Evolutionary conservation across 2,113 vertebrate species (phyloP).

Genomic region (Entelurus aequoreus): DNA sequence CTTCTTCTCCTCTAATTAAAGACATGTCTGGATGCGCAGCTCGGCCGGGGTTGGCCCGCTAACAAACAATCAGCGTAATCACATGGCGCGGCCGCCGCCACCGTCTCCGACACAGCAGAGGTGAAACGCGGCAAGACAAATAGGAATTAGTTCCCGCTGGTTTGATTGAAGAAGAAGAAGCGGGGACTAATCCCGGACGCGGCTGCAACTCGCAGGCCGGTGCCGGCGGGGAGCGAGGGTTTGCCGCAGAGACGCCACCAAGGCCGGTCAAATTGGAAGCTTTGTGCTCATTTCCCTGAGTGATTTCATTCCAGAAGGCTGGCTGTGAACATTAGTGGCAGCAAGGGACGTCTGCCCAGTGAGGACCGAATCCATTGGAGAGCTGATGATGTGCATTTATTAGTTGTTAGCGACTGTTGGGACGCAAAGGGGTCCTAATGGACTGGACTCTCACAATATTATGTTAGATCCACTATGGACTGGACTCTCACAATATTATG

Average conservation of each 20-base stretch:
- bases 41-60: neutral
- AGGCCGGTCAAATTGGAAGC: conserved; percentile 4
- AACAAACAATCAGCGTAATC: neutral
- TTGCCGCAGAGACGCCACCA: conserved; percentile 1
- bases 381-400: no score
- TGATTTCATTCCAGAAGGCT: neutral
- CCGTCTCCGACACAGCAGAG: neutral
- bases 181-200: neutral
- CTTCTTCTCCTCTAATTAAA: neutral
- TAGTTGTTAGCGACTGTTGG: no score
- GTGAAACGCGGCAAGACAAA: conserved; percentile 2
- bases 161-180: neutral
- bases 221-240: conserved; percentile 2
- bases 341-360: neutral
- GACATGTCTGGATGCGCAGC: neutral
- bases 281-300: neutral
- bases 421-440: no score
- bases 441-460: no score
- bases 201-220: neutral
- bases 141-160: conserved; percentile 7
- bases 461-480: no score
- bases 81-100: neutral
- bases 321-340: neutral
- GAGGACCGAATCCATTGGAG: neutral
- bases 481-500: no score